Conservation (phyloP, 2,797 vertebrate genomes). For the Pitangus sulphuratus region DNA sequence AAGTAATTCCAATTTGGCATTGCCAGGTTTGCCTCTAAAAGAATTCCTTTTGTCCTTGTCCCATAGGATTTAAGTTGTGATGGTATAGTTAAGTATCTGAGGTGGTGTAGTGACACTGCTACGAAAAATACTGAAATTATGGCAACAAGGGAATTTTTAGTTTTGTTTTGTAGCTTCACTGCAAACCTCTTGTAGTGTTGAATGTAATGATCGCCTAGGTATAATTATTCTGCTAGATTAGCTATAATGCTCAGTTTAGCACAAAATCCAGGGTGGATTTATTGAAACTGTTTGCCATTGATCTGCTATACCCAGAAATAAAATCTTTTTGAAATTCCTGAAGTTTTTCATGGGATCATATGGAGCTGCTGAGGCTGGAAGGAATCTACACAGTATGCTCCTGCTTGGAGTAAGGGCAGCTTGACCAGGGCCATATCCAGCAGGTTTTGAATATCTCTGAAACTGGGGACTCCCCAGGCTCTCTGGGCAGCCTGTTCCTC, state of each 20-base stretch:
- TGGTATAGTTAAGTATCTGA: background rate
- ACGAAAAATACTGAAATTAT: background rate
- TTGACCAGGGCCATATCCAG: background rate
- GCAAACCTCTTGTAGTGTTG: background rate
- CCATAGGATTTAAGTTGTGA: background rate
- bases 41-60: background rate
- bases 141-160: background rate
- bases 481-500: background rate
- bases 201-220: background rate
- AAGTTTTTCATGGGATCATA: background rate
- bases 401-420: background rate
- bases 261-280: background rate
- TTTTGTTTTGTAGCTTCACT: background rate
- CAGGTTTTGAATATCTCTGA: background rate
- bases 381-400: rapidly evolving
- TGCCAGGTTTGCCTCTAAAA: background rate
- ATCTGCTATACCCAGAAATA: background rate
- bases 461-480: background rate
- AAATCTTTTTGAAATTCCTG: background rate
- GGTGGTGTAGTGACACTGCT: background rate
- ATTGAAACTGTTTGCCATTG: background rate
- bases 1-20: background rate
- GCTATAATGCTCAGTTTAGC: background rate
- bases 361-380: background rate
- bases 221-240: background rate